Evolutionary conservation across 2,113 vertebrate species (phyloP), one percentile per base, ranked within the genome.

Genomic region (Nothobranchius kuhntae): DNA sequence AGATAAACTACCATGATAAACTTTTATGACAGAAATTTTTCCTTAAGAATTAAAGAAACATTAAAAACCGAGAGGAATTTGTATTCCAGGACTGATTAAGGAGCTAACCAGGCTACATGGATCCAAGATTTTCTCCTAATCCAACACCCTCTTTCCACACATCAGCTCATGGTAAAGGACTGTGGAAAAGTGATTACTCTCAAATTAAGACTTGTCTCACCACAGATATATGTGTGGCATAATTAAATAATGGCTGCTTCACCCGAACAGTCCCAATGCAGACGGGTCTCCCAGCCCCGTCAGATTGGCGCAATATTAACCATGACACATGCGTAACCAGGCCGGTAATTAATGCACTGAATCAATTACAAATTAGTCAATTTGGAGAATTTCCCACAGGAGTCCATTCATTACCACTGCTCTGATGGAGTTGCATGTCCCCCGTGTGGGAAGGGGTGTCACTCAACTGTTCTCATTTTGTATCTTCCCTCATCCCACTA

Each of bases 361-460:
- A 93, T 93, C 92, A 93, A 93, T 93, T 93, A 91, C 87, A 91
- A 93, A 92, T 91, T 85, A 92, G 88, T 91, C 83, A 78, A 89
- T 92, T 93, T 91, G 83, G 81, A 89, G 83, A 88, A 91, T 92
- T 92, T 90, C 90, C 91, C 77, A 75, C 74, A 81, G 92, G 89
- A 85, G 84, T 89, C 81, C 82, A 84, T 83, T 93, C 89, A 90
- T 93, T 92, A 91, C 82, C 69, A 79, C 80, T 61, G 71, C 73
- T 85, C 81, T 89, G 88, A 92, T 91, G 86, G 84, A 91, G 89
- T 81, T 59, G 30, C 67, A 47, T 69, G 75, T 80, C 77, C 58
- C 75, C 75, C 90, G 82, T 70, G n/a, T 71, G 88, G 87, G 88
- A 81, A 78, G 65, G 46, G 53, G 81, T 87, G 86, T 83, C 86